Evolutionary conservation across 2,888 invertebrate genomes (phyloP).

Genomic region (Microctonus hyperodae): DNA sequence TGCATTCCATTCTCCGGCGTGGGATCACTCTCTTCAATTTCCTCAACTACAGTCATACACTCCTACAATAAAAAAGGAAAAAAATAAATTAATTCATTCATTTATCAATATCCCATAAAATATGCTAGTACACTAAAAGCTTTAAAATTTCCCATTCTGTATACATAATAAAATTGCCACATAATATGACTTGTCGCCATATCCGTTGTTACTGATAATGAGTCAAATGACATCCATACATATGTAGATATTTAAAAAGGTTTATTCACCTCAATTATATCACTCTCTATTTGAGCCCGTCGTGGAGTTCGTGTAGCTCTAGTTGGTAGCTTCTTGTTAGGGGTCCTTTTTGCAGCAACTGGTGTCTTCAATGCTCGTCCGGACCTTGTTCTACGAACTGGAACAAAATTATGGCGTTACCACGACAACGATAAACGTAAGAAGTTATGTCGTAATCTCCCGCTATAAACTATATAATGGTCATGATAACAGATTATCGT

Average conservation of each 20-base stretch:
- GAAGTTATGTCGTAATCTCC: conserved; percentile 1
- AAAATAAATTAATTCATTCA: neutral
- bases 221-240: conserved; percentile 12
- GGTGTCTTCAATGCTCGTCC: conserved; percentile 63
- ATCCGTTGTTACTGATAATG: conserved; percentile 10
- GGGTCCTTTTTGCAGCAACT: conserved; percentile 52
- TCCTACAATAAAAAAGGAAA: conserved; percentile 39
- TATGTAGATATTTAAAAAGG: conserved; percentile 2
- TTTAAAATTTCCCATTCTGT: too few relatives aligned
- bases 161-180: neutral
- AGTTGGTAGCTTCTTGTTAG: conserved; percentile 52
- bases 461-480: conserved; percentile 44
- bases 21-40: conserved; percentile 31
- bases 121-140: neutral
- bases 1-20: conserved; percentile 54
- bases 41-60: conserved; percentile 43
- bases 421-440: conserved; percentile 11
- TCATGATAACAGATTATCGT: conserved; percentile 52
- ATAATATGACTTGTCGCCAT: neutral
- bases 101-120: neutral
- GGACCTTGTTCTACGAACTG: conserved; percentile 69
- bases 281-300: conserved; percentile 23
- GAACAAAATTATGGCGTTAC: conserved; percentile 30
- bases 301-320: conserved; percentile 48
- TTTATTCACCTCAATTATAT: conserved; percentile 51